These are phyloP conservation scores for Atopsyche davidsoni DNA, from an alignment of 1,140 invertebrate species.

Conservation along the genomic window DNA sequence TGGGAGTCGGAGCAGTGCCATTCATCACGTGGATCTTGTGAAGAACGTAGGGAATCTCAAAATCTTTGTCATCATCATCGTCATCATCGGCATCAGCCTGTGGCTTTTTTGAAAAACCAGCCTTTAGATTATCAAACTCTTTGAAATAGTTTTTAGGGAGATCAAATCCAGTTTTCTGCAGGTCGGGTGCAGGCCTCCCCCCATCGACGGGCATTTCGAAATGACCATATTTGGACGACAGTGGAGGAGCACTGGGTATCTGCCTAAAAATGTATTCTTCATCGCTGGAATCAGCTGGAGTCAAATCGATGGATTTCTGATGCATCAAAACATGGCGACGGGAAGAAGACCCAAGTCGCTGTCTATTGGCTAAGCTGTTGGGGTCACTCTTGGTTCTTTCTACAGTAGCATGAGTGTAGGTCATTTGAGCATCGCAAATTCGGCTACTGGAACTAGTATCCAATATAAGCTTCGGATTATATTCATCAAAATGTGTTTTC, in stretches of 20 bases:
- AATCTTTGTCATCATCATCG: conserved; percentile 45
- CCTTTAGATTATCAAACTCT: conserved; percentile 51
- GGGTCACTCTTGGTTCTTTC: conserved; percentile 81
- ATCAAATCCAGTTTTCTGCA: conserved; percentile 49
- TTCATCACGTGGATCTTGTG: conserved; percentile 80
- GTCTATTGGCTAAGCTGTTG: conserved; percentile 63
- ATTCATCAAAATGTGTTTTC: conserved; percentile 58
- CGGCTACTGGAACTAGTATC: conserved; percentile 48
- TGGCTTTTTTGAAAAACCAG: conserved; percentile 38
- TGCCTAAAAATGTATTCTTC: conserved; percentile 69
- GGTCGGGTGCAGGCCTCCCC: conserved; percentile 35
- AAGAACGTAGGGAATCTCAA: conserved; percentile 75
- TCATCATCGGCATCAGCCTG: too few species aligned
- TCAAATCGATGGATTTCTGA: conserved; percentile 79
- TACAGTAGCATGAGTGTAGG: conserved; percentile 61
- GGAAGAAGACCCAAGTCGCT: conserved; percentile 62
- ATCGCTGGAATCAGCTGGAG: conserved; percentile 73
- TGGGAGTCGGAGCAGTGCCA: conserved; percentile 60
- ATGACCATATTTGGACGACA: conserved; percentile 59
- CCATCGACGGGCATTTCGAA: conserved; percentile 53
- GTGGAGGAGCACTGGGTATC: conserved; percentile 62
- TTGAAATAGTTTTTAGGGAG: conserved; percentile 55
- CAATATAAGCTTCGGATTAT: conserved; percentile 51
- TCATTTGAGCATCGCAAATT: conserved; percentile 41
- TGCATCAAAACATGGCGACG: conserved; percentile 73